Evolutionary conservation across 2,888 invertebrate genomes (phyloP).

Genomic region (Ochropleura plecta): DNA sequence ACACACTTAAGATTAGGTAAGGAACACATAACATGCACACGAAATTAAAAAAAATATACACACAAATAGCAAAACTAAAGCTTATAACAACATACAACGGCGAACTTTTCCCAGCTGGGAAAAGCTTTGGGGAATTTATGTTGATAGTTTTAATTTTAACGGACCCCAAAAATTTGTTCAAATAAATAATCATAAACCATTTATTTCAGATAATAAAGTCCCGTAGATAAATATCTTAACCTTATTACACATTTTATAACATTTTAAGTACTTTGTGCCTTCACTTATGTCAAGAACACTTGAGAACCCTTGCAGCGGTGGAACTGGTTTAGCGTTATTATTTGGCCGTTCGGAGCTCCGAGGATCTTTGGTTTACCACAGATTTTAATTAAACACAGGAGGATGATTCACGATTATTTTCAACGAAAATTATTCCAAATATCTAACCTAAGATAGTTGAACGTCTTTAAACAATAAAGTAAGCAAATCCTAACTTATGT

Average conservation of each 20-base stretch:
- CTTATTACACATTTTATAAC: no score
- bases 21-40: no score
- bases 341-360: not conserved
- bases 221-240: no score
- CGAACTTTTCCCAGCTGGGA: no score
- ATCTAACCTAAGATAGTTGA: constrained; percentile 17
- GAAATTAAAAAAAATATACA: no score
- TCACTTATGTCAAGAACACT: not conserved
- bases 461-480: constrained; percentile 27
- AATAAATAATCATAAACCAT: no score
- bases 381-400: constrained; percentile 43
- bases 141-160: no score
- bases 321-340: constrained; percentile 2
- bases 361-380: constrained; percentile 4
- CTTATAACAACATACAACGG: no score
- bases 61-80: no score
- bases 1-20: not conserved
- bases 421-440: constrained; percentile 17
- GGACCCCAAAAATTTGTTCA: no score
- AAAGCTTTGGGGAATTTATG: no score
- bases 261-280: not conserved
- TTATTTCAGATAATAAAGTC: no score
- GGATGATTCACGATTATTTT: constrained; percentile 15
- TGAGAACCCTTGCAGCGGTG: not conserved
- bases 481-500: not conserved